Evolutionary conservation across 2,888 invertebrate species (phyloP).

Genomic region (Chymomyza amoena): DNA sequence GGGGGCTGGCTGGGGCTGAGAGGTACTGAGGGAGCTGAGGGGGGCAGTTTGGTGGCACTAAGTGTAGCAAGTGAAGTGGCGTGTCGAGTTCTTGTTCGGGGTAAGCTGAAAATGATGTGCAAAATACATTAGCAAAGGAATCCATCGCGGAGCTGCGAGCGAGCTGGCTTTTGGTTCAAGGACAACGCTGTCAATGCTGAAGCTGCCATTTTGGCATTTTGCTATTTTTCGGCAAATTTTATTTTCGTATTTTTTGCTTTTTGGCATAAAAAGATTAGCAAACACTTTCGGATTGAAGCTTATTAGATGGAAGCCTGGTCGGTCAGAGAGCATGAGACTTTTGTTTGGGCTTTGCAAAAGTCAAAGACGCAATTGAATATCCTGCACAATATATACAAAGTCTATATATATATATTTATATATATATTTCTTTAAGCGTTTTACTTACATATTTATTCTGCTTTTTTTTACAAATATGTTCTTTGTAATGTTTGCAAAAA

Average conservation of each 20-base stretch:
- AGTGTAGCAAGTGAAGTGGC: not conserved
- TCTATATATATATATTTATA: too few relatives aligned
- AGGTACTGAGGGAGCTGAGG: not conserved
- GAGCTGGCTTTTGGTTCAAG: conserved; percentile 30
- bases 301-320: not conserved
- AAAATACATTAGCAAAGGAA: conserved; percentile 49
- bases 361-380: not conserved
- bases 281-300: conserved; percentile 47
- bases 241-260: conserved; percentile 25
- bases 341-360: not conserved
- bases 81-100: not conserved
- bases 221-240: conserved; percentile 5
- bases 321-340: not conserved
- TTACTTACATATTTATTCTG: not conserved
- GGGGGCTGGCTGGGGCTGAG: not conserved
- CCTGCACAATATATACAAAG: too few relatives aligned
- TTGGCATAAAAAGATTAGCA: conserved; percentile 51
- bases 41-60: not conserved
- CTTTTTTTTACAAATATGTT: conserved; percentile 1
- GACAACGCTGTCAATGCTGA: conserved; percentile 26
- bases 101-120: conserved; percentile 27
- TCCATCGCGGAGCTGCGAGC: conserved; percentile 18
- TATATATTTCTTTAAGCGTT: not conserved
- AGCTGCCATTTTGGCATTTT: not conserved
- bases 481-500: conserved; percentile 30